These are phyloP conservation scores for Chelon auratus DNA, from an alignment of 2,797 vertebrate species.

Conservation along the genomic window DNA sequence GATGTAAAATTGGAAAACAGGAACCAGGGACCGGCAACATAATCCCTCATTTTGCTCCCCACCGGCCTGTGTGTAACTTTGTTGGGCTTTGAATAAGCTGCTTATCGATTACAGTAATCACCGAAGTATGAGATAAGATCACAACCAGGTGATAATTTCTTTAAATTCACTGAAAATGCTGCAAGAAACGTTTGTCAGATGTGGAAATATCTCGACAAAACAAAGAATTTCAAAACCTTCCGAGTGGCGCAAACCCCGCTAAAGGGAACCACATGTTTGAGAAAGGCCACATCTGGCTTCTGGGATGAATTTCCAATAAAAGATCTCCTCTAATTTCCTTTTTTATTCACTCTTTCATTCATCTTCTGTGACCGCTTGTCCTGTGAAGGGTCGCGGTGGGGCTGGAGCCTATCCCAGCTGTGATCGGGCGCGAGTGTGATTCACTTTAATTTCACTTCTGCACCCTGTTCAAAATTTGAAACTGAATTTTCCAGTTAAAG, in stretches of 20 bases:
- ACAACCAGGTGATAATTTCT: neutral
- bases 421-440: too few relatives aligned
- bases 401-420: too few relatives aligned
- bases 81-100: constrained; percentile 11
- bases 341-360: neutral
- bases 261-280: constrained; percentile 18
- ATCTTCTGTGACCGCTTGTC: too few relatives aligned
- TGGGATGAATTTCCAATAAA: constrained; percentile 22
- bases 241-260: neutral
- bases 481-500: constrained; percentile 21
- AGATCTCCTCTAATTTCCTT: neutral
- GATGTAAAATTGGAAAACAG: constrained; percentile 71
- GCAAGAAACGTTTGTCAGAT: neutral
- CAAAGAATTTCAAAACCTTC: neutral
- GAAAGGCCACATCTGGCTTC: constrained; percentile 15
- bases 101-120: constrained; percentile 4
- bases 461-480: constrained; percentile 9
- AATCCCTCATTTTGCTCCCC: constrained; percentile 29
- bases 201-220: neutral
- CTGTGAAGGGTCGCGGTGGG: too few relatives aligned
- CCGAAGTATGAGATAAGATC: neutral
- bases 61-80: constrained; percentile 2
- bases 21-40: constrained; percentile 38
- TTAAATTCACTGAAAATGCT: too few relatives aligned
- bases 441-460: too few relatives aligned